Evolutionary conservation across 1,140 invertebrate genomes (phyloP), one percentile per base, ranked within the genome.

Genomic region (Tetragnatha versicolor): DNA sequence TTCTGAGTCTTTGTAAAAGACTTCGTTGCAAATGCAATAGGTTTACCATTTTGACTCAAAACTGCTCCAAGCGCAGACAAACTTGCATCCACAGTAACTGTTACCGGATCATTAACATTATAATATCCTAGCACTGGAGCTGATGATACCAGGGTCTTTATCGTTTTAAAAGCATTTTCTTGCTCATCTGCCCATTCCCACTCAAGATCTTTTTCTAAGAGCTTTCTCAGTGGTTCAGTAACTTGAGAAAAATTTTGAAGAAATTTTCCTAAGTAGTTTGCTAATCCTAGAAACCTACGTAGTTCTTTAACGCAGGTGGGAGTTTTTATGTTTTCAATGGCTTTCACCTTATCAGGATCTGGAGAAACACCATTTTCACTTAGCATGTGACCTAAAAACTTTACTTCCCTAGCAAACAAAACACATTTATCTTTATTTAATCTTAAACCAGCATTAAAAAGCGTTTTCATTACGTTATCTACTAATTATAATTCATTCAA

Each of bases 271-370:
- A 25, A 6, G 10, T 12, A 68, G 27, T 68, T 68, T n/a, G 31
- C 27, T 35, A 86, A 75, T 7, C 86, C 86, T 55, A 86, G 65
- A 84, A 86, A 83, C 47, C 79, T 68, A 77, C 80, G 81, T 20
- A 88, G 27, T 77, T 86, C 82, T 29, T 79, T 84, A 27, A 83
- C 65, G 66, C 83, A 82, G 17, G 37, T 81, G 14, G n/a, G 87
- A n/a, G 53, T 73, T 6, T 84, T 82, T 77, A 85, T 85, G 2
- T 87, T 81, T n/a, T 82, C 20, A 3, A 88, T 85, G 6, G 86
- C 83, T 37, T 79, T 49, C n/a, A 87, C 79, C 79, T 88, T 88
- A 12, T 84, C 83, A 0, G 85, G 85, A 80, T 87, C 84, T 0
- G 84, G 81, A 45, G 82, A 75, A 3, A 87, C 22, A 14, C 88